phyloP scores from a whole-genome alignment of 2,113 vertebrate genomes.

The Gymnobelideus leadbeateri region DNA sequence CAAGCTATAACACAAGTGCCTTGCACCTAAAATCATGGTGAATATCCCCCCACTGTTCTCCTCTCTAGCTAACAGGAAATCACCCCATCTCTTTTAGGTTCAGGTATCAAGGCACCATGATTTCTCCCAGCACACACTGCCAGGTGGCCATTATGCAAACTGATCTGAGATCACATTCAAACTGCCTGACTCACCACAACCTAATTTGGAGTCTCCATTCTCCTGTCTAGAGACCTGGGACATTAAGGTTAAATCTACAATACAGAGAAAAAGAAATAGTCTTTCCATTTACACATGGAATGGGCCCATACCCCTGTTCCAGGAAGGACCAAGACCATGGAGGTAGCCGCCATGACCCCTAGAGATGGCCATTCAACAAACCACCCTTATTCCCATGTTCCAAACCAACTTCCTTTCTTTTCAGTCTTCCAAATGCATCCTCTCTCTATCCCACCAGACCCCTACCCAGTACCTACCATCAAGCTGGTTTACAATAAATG shows the following conservation, averaged over 20 bases:
- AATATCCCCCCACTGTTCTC: not conserved
- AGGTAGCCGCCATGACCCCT: not conserved
- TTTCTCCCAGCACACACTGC: not conserved
- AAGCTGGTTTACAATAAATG: not conserved
- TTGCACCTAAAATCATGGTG: not conserved
- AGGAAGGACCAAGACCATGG: not conserved
- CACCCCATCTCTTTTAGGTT: not conserved
- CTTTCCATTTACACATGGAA: not conserved
- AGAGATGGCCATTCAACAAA: not conserved
- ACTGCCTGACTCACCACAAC: not conserved
- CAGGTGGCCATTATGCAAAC: not conserved
- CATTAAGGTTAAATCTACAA: not conserved
- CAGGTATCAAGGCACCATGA: not conserved
- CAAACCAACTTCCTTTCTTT: not conserved
- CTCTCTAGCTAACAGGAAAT: not conserved
- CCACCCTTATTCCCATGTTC: not conserved
- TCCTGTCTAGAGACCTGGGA: not conserved
- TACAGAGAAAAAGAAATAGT: not conserved
- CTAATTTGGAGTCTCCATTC: not conserved
- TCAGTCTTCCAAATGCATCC: not conserved
- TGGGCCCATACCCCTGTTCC: not conserved
- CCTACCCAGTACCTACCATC: not conserved
- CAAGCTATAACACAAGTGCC: not conserved
- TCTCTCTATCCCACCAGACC: not conserved
- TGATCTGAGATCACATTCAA: constrained; percentile 1